Evolutionary conservation across 1,140 invertebrate genomes (phyloP), one percentile per base, ranked within the genome.

Genomic region (Bombus waltoni): DNA sequence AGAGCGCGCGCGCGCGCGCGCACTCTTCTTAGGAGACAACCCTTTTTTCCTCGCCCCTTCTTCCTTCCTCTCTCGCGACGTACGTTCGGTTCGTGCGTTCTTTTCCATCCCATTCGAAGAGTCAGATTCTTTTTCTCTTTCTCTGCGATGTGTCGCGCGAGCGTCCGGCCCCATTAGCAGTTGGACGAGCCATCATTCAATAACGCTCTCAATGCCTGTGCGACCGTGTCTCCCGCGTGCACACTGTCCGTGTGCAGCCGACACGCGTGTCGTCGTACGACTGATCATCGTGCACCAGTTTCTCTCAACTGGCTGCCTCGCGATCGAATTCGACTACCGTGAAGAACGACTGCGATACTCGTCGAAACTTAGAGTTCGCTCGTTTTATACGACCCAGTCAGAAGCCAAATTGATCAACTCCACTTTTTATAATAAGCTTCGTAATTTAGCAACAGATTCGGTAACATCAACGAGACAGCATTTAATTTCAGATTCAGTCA

Each of bases 181-280:
- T 93, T 92, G 93, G 92, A 92, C 93, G 94, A 91, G 90, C 94
- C 94, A 95, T 95, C 94, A 95, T 95, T 95, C 94, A 95, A 95
- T 95, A 95, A 95, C 90, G 92, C 93, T 94, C 91, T 91, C 92
- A 93, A 94, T 94, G 92, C 89, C 90, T 91, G 91, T 91, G 87
- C 90, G 89, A 87, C 92, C 87, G 90, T 92, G 87, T 79, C 75
- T 66, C 35, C 53, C 85, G 88, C 88, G 88, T 42, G 70, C 40
- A 72, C 70, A n/a, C 38, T n/a, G 25, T 88, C 74, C 81, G 42
- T 82, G 88, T 82, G 80, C 79, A 53, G 70, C 25, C 32, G 74
- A 81, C 88, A 84, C 88, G 88, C 90, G 86, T 88, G 72, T 75
- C 65, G 35, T 66, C 81, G 66, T 75, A 65, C 65, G 79, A 28